These are phyloP conservation scores for Muscicapa striata DNA, from an alignment of 2,797 vertebrate genomes.

Conservation along the genomic window DNA sequence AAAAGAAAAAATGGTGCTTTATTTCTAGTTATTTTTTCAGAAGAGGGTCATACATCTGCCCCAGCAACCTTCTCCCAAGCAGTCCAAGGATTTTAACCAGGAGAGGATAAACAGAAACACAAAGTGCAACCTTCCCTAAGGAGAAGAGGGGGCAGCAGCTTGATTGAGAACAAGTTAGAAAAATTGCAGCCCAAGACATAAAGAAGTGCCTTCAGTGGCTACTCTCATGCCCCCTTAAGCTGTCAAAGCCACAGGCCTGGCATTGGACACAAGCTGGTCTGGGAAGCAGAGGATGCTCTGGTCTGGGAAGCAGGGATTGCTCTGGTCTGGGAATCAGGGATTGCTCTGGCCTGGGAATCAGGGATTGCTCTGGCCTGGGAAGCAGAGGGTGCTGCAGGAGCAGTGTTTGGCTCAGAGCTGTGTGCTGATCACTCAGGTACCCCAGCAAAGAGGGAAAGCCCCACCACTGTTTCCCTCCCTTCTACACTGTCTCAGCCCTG, in stretches of 20 bases:
- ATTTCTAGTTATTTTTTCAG: neutral
- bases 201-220: neutral
- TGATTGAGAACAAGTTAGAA: neutral
- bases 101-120: neutral
- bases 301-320: neutral
- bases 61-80: neutral
- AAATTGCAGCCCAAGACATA: neutral
- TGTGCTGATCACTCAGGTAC: neutral
- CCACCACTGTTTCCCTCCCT: neutral
- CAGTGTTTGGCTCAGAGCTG: neutral
- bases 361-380: neutral
- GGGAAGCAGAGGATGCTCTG: neutral
- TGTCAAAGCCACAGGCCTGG: neutral
- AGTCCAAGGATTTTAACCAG: neutral
- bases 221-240: neutral
- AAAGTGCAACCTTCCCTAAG: neutral
- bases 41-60: neutral
- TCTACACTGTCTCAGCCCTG: neutral
- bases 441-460: neutral
- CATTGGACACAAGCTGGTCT: accelerated
- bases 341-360: neutral
- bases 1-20: neutral
- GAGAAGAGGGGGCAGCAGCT: neutral
- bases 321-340: neutral
- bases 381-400: neutral